Conservation (phyloP, 2,113 vertebrate species). For the Ceratotherium simum region DNA sequence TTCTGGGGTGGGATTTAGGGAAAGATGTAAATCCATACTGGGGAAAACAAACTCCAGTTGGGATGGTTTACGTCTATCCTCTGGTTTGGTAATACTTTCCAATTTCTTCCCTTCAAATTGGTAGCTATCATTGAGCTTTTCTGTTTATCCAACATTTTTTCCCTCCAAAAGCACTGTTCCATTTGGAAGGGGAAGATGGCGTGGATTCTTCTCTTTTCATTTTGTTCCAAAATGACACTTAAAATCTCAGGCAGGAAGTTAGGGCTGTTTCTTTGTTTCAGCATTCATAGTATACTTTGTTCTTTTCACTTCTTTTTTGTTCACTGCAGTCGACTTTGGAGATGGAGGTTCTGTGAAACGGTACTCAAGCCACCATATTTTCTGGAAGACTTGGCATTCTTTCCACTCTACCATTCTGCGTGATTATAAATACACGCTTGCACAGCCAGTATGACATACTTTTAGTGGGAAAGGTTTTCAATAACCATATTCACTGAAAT, state of each 20-base stretch:
- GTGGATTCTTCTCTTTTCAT: not conserved
- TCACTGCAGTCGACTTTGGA: slow-evolving; percentile 45
- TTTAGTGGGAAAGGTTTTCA: slow-evolving; percentile 74
- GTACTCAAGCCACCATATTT: slow-evolving; percentile 63
- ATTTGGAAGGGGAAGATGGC: not conserved
- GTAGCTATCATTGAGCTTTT: not conserved
- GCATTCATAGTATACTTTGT: not conserved
- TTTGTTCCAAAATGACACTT: not conserved
- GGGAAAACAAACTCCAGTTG: not conserved
- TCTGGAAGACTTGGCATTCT: slow-evolving; percentile 59
- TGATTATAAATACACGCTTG: slow-evolving; percentile 65
- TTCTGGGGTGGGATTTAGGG: not conserved
- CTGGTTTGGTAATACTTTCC: not conserved
- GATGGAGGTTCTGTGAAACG: slow-evolving; percentile 39
- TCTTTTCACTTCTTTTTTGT: slow-evolving; percentile 31
- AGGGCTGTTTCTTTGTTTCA: not conserved
- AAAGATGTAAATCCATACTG: not conserved
- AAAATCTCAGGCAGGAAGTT: not conserved
- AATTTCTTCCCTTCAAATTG: not conserved
- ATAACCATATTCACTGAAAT: slow-evolving; percentile 64
- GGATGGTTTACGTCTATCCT: not conserved
- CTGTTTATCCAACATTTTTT: not conserved
- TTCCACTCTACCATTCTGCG: slow-evolving; percentile 13
- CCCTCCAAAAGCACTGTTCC: not conserved
- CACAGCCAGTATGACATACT: slow-evolving; percentile 47